Conservation (phyloP, 2,113 vertebrate species). For the Athene noctua region DNA sequence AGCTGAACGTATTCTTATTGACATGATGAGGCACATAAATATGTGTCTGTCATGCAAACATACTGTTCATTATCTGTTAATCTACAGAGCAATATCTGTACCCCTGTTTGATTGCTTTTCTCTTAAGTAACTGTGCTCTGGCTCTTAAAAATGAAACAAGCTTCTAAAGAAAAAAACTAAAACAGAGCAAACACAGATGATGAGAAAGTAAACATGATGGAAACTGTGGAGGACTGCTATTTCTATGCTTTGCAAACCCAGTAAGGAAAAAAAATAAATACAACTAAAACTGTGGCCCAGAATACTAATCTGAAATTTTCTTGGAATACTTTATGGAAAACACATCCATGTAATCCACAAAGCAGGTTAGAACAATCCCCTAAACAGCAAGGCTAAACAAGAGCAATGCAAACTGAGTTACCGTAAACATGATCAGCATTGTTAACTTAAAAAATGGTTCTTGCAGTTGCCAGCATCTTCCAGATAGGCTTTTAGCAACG, state of each 20-base stretch:
- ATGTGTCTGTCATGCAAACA: not conserved
- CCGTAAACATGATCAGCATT: not conserved
- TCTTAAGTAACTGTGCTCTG: constrained; percentile 12
- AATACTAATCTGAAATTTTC: not conserved
- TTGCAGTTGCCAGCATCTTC: not conserved
- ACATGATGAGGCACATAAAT: not conserved
- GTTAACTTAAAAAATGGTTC: not conserved
- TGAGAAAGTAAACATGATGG: not conserved
- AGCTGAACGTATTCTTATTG: not conserved
- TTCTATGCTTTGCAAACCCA: not conserved
- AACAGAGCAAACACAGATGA: not conserved
- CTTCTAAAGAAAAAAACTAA: not conserved
- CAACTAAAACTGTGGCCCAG: not conserved
- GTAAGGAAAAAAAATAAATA: constrained; percentile 11
- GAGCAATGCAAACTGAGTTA: constrained; percentile 47
- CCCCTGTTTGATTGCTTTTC: not conserved
- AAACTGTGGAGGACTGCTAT: not conserved
- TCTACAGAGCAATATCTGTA: not conserved
- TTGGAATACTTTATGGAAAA: not conserved
- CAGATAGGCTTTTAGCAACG: not conserved
- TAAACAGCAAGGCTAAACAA: constrained; percentile 44
- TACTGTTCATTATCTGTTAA: not conserved
- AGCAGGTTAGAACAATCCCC: not conserved
- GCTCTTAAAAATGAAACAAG: constrained; percentile 28
- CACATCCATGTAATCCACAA: not conserved